phyloP scores from a whole-genome alignment of 2,797 vertebrate species.

The Macroramphosus scolopax region DNA sequence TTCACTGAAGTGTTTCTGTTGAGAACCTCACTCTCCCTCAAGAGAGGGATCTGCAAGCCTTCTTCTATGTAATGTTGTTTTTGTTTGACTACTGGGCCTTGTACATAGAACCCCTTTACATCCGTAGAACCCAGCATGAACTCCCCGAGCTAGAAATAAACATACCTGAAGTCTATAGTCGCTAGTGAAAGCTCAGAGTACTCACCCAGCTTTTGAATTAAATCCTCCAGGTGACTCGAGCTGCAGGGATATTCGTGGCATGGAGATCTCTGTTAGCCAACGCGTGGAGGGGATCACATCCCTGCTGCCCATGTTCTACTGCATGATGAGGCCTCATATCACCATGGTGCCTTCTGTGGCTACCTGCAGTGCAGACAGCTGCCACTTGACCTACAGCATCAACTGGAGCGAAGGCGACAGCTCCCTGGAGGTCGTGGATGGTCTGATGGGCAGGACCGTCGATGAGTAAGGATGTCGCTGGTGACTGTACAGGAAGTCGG shows the following conservation, averaged over 20 bases:
- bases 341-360: slow-evolving; percentile 78
- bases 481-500: no score
- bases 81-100: no score
- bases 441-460: slow-evolving; percentile 81
- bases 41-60: no score
- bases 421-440: slow-evolving; percentile 87
- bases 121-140: no score
- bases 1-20: no score
- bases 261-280: slow-evolving; percentile 86
- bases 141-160: no score
- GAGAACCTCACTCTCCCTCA: no score
- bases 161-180: no score
- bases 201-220: no score
- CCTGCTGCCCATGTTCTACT: slow-evolving; percentile 86
- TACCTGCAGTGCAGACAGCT: slow-evolving; percentile 20
- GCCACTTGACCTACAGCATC: slow-evolving; percentile 72
- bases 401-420: slow-evolving; percentile 90
- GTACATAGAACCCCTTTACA: no score
- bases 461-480: slow-evolving; percentile 83
- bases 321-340: slow-evolving; percentile 84
- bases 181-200: no score
- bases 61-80: no score
- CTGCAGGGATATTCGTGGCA: slow-evolving; percentile 79
- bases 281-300: slow-evolving; percentile 85
- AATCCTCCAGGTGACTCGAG: slow-evolving; percentile 77